Base-by-base conservation (phyloP, 2,797 vertebrate genomes). In the Nannoperca obscura region DNA sequence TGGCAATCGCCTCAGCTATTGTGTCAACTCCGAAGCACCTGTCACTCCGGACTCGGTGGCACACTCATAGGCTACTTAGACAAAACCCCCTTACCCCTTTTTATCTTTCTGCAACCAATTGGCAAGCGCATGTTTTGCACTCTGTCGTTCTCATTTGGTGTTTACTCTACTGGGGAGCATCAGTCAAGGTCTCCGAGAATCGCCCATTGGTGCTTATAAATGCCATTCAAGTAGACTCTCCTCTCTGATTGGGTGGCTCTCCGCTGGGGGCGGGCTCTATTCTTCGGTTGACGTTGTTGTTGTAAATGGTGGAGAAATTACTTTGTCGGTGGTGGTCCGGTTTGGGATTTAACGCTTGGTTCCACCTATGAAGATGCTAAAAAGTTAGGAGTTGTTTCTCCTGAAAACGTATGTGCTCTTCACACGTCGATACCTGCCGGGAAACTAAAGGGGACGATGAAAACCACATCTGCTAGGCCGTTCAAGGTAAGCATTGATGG, bases 281-380 rank as follows among this genome's bases (percentile, higher is more conserved):
- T 9, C 60, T 57, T 87, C 38, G 86, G 81, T 95, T 95, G 95
- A 95, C 94, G 95, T 95, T 96, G 95, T 96, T 95, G 95, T 95
- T 95, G 92, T 93, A 94, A 93, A 93, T 94, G 93, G 84, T 89
- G 89, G 85, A 92, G 95, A 94, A 93, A 93, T 94, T 94, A 95
- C 93, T 96, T 95, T 94, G 92, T 93, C 91, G 93, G 74, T 74
- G 82, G 80, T 84, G 86, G 90, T 94, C 90, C 88, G 75, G 87
- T 82, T 84, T 81, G 73, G 86, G 77, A 76, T 82, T 86, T 72
- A 81, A 79, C 68, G 36, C 55, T 22, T 24, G 67, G 36, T 81
- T 82, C 61, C 58, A 60, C 71, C 65, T 42, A 27, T 47, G 82
- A 84, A 84, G 80, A 90, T 83, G 92, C 36, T 63, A 78, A 79